Conservation (phyloP, 2,797 vertebrate genomes). For the Philypnodon macrostomus region DNA sequence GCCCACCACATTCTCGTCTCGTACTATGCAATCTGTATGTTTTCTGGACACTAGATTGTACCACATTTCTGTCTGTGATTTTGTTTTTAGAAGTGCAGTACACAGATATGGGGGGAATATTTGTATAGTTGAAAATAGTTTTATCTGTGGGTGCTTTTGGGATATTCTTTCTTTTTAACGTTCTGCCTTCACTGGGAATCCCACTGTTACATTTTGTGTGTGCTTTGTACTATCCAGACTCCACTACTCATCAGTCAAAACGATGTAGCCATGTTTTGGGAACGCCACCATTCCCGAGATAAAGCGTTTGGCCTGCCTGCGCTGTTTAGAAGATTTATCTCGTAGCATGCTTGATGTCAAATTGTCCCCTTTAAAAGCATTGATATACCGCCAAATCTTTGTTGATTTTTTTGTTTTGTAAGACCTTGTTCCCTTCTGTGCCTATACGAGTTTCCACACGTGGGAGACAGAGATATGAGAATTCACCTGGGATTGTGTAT, state of each 20-base stretch:
- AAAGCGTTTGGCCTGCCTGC: constrained; percentile 19
- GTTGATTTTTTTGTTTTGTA: constrained; percentile 52
- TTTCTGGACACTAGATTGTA: constrained; percentile 84
- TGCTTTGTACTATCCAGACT: constrained; percentile 61
- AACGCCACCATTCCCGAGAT: constrained; percentile 25
- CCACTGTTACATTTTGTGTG: constrained; percentile 74
- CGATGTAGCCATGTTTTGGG: constrained; percentile 41
- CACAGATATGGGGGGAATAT: constrained; percentile 66
- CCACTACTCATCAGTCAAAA: constrained; percentile 56
- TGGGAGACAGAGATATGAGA: constrained; percentile 53
- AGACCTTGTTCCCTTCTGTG: constrained; percentile 66
- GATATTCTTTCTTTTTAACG: constrained; percentile 60
- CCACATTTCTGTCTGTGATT: constrained; percentile 84
- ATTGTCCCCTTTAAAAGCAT: constrained; percentile 70
- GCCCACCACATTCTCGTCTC: constrained; percentile 82
- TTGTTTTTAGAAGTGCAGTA: constrained; percentile 83
- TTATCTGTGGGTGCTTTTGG: constrained; percentile 68
- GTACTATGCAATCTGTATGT: constrained; percentile 99
- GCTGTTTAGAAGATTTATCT: constrained; percentile 45
- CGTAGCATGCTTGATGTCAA: constrained; percentile 64
- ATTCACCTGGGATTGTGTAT: constrained; percentile 59
- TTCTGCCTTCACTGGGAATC: constrained; percentile 80
- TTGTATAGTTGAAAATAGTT: constrained; percentile 73
- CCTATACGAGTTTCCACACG: constrained; percentile 78
- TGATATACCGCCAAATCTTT: constrained; percentile 42